Evolutionary conservation across 1,140 invertebrate genomes (phyloP).

Genomic region (Pseudomyrmex cubaensis): DNA sequence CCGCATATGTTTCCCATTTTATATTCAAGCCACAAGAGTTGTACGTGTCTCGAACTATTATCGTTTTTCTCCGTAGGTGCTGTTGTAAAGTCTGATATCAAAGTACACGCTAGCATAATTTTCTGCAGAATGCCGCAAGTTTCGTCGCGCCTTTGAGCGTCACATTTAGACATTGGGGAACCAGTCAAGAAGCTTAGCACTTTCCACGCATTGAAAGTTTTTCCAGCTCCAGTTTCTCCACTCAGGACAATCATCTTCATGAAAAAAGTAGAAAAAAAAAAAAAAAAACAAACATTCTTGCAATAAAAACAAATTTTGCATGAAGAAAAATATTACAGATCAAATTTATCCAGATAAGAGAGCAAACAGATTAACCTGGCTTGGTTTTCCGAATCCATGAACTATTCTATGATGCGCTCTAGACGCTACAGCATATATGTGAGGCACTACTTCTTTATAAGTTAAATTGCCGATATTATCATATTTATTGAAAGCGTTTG

Average conservation of each 20-base stretch:
- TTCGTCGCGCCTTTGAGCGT: neutral
- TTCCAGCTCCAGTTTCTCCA: slow-evolving; percentile 84
- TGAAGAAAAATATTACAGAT: neutral
- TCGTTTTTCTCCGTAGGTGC: slow-evolving; percentile 88
- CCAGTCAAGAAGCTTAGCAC: slow-evolving; percentile 81
- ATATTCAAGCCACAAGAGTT: slow-evolving; percentile 83
- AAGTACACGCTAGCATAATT: slow-evolving; percentile 73
- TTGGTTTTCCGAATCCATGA: slow-evolving; percentile 18
- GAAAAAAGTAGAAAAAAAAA: neutral
- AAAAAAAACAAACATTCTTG: no score
- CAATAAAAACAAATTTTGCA: neutral
- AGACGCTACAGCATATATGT: slow-evolving; percentile 62
- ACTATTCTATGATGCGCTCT: slow-evolving; percentile 56
- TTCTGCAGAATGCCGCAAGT: slow-evolving; percentile 63
- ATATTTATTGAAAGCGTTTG: slow-evolving; percentile 15
- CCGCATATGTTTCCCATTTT: slow-evolving; percentile 87
- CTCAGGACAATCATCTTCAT: slow-evolving; percentile 82
- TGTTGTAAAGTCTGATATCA: slow-evolving; percentile 81
- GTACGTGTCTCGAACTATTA: slow-evolving; percentile 88
- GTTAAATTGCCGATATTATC: neutral
- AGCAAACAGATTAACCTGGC: slow-evolving; percentile 50
- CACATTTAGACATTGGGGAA: slow-evolving; percentile 41
- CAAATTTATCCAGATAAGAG: neutral
- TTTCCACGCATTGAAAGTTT: slow-evolving; percentile 82
- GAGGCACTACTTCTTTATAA: slow-evolving; percentile 32